phyloP scores from a whole-genome alignment of 1,140 invertebrate genomes.

The Drosophila mauritiana region DNA sequence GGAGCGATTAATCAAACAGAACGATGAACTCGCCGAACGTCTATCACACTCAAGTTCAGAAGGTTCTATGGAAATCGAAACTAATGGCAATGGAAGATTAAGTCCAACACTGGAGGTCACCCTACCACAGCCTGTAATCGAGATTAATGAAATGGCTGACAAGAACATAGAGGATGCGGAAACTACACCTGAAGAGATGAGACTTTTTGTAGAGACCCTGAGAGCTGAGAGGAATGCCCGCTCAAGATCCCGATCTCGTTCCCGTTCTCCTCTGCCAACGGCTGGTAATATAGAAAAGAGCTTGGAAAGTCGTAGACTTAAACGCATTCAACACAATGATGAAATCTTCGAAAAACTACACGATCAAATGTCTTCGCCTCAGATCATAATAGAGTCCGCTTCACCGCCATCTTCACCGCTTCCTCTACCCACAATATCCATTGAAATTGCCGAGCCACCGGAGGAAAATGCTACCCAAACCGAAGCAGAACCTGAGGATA shows the following conservation, averaged over 20 bases:
- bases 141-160: slow-evolving; percentile 54
- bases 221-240: slow-evolving; percentile 49
- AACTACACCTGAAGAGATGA: slow-evolving; percentile 46
- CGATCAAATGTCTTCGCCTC: slow-evolving; percentile 15
- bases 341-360: slow-evolving; percentile 63
- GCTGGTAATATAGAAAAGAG: slow-evolving; percentile 66
- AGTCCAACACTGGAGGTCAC: background rate
- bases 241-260: slow-evolving; percentile 47
- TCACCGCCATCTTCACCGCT: background rate
- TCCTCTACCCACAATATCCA: slow-evolving; percentile 48
- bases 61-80: slow-evolving; percentile 37
- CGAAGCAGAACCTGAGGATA: slow-evolving; percentile 52
- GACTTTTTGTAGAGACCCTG: slow-evolving; percentile 56
- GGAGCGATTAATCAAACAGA: slow-evolving; percentile 53
- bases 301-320: slow-evolving; percentile 56
- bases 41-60: slow-evolving; percentile 22
- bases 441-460: slow-evolving; percentile 43
- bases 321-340: slow-evolving; percentile 71
- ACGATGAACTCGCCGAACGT: slow-evolving; percentile 56
- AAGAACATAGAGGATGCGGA: slow-evolving; percentile 26
- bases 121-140: slow-evolving; percentile 56
- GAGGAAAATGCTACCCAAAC: slow-evolving; percentile 1
- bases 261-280: slow-evolving; percentile 71
- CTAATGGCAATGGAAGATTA: slow-evolving; percentile 18
- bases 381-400: slow-evolving; percentile 15